Conservation (phyloP, 2,113 vertebrate genomes). For the Budorcas taxicolor region DNA sequence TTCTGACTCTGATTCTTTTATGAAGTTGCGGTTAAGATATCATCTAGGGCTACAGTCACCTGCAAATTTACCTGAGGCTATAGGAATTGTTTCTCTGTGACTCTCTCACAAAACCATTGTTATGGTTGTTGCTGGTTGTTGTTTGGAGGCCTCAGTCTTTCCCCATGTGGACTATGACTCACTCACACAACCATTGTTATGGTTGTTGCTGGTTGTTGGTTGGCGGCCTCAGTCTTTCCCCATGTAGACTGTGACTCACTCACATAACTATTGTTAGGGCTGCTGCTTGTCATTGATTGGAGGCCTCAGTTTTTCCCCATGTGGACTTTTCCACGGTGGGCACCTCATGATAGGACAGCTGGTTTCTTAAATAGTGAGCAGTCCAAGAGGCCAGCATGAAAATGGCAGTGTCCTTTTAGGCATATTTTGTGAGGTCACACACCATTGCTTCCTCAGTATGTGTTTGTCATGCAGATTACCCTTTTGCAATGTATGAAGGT, state of each 20-base stretch:
- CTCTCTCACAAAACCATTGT: neutral
- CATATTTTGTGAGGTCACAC: neutral
- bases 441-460: neutral
- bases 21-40: neutral
- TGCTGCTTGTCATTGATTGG: neutral
- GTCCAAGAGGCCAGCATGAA: neutral
- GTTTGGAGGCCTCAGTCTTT: no score
- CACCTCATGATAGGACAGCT: neutral
- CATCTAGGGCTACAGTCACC: neutral
- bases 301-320: neutral
- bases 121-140: neutral
- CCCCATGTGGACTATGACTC: accelerated
- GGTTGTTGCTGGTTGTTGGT: neutral
- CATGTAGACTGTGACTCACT: accelerated
- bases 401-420: neutral
- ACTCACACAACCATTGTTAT: neutral
- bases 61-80: neutral
- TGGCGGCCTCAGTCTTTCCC: neutral
- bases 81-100: neutral
- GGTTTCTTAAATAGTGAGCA: neutral
- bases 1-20: neutral
- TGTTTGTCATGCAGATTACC: neutral
- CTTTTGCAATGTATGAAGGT: neutral
- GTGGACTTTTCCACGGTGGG: neutral
- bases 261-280: neutral